Base-by-base conservation (phyloP, 2,797 vertebrate species). In the Momotus momota region DNA sequence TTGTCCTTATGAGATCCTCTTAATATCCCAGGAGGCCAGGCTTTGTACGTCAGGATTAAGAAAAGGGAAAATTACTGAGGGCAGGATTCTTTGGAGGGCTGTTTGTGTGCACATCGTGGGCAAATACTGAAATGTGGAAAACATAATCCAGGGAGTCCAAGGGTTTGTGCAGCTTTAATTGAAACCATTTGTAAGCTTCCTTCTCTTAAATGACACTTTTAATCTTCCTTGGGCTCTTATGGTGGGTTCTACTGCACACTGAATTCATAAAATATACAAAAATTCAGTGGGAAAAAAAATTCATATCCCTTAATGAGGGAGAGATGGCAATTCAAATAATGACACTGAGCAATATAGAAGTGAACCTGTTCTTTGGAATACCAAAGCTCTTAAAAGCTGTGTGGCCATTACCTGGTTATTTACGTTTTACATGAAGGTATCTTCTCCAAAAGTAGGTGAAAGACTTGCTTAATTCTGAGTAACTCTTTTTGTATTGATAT, bases 151-250 rank as follows among this genome's bases (percentile, higher is more conserved):
- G 85, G 85, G 77, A 85, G 69, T 69, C 85, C 72, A n/a, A 82
- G 85, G 73, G 21, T 7, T 88, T 81, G 73, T 48, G 57, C 10
- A 46, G 80, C 62, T 91, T 88, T 95, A 94, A 96, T 93, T 94
- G 95, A 94, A 96, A 48, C 80, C 1, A 2, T 96, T 93, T 93
- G 82, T 96, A 95, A 96, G 92, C 73, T 86, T 96, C 89, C 19
- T 88, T 77, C 80, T 86, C 77, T 88, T 86, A 49, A 88, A 64
- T 66, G 85, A 55, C 61, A 74, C 51, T 79, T 65, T 90, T 91
- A 41, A 88, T 94, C 88, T 93, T 93, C 82, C 49, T 38, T 25
- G 55, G 20, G 70, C 86, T 93, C 15, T 0, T 54, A 3, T 6
- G 40, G 67, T 27, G 41, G 41, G 20, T 35, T 87, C 86, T 62